Conservation (phyloP, 2,113 vertebrate species). For the Cariama cristata region DNA sequence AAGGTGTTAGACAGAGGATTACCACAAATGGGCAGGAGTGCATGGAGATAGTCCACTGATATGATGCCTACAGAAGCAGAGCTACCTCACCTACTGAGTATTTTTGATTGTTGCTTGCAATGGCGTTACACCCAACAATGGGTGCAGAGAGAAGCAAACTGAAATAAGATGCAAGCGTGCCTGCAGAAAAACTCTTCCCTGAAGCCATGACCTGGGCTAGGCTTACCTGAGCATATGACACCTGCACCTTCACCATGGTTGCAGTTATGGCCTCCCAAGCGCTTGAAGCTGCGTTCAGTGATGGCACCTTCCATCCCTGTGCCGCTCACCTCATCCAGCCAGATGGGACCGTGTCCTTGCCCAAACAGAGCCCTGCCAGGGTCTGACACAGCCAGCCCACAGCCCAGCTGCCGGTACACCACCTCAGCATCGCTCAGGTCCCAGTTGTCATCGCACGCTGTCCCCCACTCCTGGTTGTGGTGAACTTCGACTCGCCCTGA, state of each 20-base stretch:
- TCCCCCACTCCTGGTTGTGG: too few species aligned
- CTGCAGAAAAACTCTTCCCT: background rate
- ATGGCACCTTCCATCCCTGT: background rate
- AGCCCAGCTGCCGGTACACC: constrained; percentile 2
- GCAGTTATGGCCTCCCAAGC: background rate
- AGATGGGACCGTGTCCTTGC: background rate
- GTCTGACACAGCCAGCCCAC: background rate
- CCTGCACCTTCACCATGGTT: background rate
- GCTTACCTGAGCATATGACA: background rate
- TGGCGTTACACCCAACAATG: too few species aligned
- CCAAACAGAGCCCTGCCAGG: background rate
- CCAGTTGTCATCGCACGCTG: background rate
- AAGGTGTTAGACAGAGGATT: background rate
- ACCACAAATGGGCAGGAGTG: too few species aligned
- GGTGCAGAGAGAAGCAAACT: background rate
- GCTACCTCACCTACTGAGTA: background rate
- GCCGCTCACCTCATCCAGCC: background rate
- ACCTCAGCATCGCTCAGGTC: background rate
- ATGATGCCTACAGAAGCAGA: background rate
- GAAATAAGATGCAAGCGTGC: background rate
- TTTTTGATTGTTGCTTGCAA: background rate
- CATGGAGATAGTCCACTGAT: background rate
- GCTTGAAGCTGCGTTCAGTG: background rate
- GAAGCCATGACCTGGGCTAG: background rate
- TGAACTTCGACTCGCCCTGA: background rate